Percentiles rank a stretch among this genome's conserved stretches.
Evolutionary conservation across 2,888 invertebrate species (phyloP).

Genomic region (Priapulus caudatus): DNA sequence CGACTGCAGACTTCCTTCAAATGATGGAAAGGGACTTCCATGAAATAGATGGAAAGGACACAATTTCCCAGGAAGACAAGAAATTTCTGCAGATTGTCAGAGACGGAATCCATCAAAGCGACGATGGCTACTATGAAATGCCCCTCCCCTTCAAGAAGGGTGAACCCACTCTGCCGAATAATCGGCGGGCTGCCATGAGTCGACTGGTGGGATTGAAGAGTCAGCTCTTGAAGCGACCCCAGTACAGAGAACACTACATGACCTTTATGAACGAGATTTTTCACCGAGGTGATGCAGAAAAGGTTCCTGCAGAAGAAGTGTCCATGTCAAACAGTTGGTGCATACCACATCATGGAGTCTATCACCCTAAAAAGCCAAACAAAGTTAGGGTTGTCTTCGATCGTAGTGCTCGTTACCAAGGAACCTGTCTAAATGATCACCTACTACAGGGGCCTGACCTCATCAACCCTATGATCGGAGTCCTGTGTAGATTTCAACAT

Average conservation of each 20-base stretch:
- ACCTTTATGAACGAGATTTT: background rate
- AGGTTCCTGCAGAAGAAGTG: background rate
- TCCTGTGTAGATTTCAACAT: background rate
- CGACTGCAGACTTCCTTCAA: too few species aligned
- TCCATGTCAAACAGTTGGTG: background rate
- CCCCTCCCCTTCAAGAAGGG: background rate
- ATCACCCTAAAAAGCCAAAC: too few species aligned
- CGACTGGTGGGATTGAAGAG: background rate
- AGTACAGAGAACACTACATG: background rate
- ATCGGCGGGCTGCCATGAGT: background rate
- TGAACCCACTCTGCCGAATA: background rate
- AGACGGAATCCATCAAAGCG: too few species aligned
- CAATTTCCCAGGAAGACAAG: too few species aligned
- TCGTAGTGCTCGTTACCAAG: background rate
- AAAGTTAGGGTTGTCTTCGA: too few species aligned
- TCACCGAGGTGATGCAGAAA: background rate
- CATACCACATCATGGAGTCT: background rate
- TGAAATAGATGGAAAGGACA: too few species aligned
- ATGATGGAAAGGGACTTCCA: too few species aligned
- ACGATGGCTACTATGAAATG: slow-evolving; percentile 1
- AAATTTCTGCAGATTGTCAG: too few species aligned
- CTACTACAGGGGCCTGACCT: background rate
- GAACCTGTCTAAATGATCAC: background rate
- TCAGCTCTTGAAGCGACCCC: background rate
- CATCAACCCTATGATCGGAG: background rate